Evolutionary conservation across 2,113 vertebrate genomes (phyloP).

Genomic region (Theristicus caerulescens): DNA sequence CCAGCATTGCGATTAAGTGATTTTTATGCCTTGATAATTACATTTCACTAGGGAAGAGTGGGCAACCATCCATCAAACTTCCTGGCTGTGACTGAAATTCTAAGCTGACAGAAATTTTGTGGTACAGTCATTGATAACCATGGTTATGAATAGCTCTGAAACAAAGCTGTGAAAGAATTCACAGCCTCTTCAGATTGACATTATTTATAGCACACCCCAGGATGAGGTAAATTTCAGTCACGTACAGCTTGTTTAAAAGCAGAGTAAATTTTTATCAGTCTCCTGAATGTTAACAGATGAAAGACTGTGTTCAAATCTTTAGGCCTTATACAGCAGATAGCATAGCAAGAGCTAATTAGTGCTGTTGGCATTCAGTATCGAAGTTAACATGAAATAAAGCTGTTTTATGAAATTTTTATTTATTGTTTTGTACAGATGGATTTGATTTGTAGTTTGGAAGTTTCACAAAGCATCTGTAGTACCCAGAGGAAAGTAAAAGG

Average conservation of each 20-base stretch:
- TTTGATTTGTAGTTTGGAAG: constrained; percentile 73
- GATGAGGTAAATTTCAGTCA: constrained; percentile 74
- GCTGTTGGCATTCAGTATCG: neutral
- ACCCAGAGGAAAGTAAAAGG: constrained; percentile 33
- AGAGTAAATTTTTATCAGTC: constrained; percentile 74
- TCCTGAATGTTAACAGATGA: constrained; percentile 72
- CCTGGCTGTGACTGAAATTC: constrained; percentile 65
- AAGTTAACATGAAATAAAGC: constrained; percentile 67
- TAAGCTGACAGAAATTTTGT: constrained; percentile 51
- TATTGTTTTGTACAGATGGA: constrained; percentile 70
- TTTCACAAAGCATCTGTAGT: constrained; percentile 67
- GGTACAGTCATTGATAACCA: constrained; percentile 74
- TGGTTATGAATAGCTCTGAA: constrained; percentile 74
- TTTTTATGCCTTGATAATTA: constrained; percentile 45
- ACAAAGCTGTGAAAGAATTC: constrained; percentile 76
- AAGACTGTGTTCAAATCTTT: constrained; percentile 65
- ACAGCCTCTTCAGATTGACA: constrained; percentile 69
- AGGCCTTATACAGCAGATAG: constrained; percentile 49
- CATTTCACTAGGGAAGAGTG: constrained; percentile 21
- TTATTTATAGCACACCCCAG: constrained; percentile 66
- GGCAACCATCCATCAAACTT: constrained; percentile 65
- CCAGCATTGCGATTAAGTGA: neutral
- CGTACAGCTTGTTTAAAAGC: constrained; percentile 69
- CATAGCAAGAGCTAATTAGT: constrained; percentile 65
- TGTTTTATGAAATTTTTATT: constrained; percentile 57